Evolutionary conservation across 2,797 vertebrate species (phyloP), one percentile per base, ranked within the genome.

Genomic region (Chromis chromis): DNA sequence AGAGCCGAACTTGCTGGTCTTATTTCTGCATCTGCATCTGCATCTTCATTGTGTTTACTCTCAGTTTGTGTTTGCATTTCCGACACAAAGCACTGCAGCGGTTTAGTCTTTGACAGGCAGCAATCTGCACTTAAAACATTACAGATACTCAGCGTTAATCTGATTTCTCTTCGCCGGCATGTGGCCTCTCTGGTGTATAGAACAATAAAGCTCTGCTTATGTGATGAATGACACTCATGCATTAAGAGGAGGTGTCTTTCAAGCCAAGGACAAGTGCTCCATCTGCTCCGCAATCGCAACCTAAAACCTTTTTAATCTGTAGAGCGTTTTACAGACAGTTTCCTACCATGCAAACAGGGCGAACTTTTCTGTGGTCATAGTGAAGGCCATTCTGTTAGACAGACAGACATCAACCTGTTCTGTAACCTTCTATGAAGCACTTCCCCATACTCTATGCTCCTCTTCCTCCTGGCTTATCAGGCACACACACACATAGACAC

Each of bases 401-500:
- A n/a, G 53, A 2, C n/a, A 81, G 66, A 61, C 55, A 69, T 76
- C 56, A 79, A 25, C 76, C 74, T 65, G 42, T 44, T 68, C 66
- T 57, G 40, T 65, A 65, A 78, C 79, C 61, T 70, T 79, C 78
- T 70, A 25, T 78, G 19, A 83, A 81, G 83, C 21, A 17, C 49
- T 61, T 65, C 56, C 42, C 9, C 8, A 12, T 27, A 50, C 21
- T 55, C 25, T 36, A 17, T 50, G 50, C 36, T 70, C 56, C 39
- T 61, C 36, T 55, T 58, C 64, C 62, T 70, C 22, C 60, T 21
- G 25, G 62, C 60, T 87, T 88, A 91, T 84, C 85, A 67, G 31
- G 39, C 49, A 27, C 44, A 49, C 54, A 60, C 49, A 31, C 42
- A 64, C 25, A 4, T 33, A 67, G 31, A 33, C 49, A 40, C 42